A percentile compares a stretch with the other conserved stretches of the same genome.
These are phyloP conservation scores for Lepidonotus clava DNA, from an alignment of 2,888 invertebrate genomes.

Conservation along the genomic window DNA sequence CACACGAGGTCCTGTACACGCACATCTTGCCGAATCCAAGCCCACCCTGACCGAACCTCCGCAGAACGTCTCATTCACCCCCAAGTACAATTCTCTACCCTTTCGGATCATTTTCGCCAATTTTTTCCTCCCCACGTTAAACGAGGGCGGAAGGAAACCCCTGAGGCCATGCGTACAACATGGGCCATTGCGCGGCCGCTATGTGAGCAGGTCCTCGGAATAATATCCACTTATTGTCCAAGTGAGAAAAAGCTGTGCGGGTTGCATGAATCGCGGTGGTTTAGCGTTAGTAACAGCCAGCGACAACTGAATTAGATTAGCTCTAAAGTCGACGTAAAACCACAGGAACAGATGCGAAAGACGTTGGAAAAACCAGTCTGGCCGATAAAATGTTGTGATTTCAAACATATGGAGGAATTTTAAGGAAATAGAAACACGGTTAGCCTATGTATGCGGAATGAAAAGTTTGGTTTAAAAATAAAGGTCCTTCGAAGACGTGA, in stretches of 20 bases:
- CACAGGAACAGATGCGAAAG: conserved; percentile 5
- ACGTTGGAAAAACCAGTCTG: neutral
- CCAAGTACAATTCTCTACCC: neutral
- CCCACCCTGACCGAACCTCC: neutral
- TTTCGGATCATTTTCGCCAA: conserved; percentile 2
- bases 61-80: neutral
- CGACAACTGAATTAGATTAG: neutral
- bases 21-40: neutral
- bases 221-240: conserved; percentile 7
- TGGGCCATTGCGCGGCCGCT: neutral
- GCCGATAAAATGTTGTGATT: conserved; percentile 28
- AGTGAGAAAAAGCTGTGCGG: neutral
- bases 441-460: no score
- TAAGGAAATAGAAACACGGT: neutral
- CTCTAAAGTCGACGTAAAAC: neutral
- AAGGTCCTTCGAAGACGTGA: no score
- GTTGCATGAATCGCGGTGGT: neutral
- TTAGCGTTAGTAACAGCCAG: neutral
- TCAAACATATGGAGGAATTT: neutral
- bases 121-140: neutral
- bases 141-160: neutral
- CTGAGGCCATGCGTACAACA: neutral
- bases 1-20: neutral
- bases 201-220: neutral
- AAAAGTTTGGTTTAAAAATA: no score